Percentiles rank a stretch among this genome's conserved stretches.
phyloP scores from a whole-genome alignment of 2,113 vertebrate species.

The Atractosteus spatula region DNA sequence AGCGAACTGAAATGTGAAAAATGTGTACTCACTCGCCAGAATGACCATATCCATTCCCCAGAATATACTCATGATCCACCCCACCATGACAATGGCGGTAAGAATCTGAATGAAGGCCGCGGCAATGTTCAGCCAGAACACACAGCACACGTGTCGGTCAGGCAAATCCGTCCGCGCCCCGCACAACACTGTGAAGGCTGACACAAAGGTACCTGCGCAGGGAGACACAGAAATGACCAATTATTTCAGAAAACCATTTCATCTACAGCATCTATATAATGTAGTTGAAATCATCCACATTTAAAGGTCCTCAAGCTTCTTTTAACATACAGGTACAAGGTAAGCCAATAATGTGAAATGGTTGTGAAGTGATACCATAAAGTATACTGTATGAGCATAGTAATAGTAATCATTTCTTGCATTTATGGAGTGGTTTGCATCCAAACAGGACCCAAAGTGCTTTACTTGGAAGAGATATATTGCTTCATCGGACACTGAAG shows the following conservation, averaged over 20 bases:
- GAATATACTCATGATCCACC: constrained; percentile 99
- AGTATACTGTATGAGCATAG: too few species aligned
- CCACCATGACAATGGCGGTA: constrained; percentile 95
- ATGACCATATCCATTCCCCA: constrained; percentile 99
- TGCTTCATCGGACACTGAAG: too few species aligned
- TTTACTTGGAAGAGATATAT: too few species aligned
- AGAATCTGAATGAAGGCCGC: constrained; percentile 94
- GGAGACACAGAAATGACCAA: not conserved
- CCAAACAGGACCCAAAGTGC: too few species aligned
- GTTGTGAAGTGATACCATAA: too few species aligned
- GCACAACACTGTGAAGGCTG: constrained; percentile 90
- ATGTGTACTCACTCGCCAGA: constrained; percentile 84
- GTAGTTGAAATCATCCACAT: not conserved
- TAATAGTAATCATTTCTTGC: too few species aligned
- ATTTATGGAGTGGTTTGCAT: too few species aligned
- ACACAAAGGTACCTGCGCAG: constrained; percentile 84
- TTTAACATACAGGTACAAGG: too few species aligned
- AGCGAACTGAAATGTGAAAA: not conserved
- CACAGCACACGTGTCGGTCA: constrained; percentile 85
- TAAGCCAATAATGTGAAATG: too few species aligned
- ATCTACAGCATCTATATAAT: too few species aligned
- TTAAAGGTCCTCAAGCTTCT: not conserved
- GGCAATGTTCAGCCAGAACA: constrained; percentile 95
- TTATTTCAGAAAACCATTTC: too few species aligned
- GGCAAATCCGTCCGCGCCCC: constrained; percentile 90